A percentile compares a stretch with the other conserved stretches of the same genome.
Evolutionary conservation across 2,888 invertebrate species (phyloP).

Genomic region (Helleia helle): DNA sequence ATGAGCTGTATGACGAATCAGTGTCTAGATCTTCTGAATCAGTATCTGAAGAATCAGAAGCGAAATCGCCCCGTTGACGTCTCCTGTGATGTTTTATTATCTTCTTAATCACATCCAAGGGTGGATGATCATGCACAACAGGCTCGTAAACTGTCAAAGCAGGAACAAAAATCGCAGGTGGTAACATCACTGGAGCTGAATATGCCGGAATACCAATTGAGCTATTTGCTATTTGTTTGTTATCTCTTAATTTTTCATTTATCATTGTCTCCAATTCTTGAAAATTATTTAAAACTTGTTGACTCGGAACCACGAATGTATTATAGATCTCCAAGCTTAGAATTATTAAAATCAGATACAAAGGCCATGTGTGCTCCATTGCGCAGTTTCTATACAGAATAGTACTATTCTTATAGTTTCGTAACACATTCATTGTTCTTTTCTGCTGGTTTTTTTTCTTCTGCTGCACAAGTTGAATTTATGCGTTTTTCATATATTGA

Average conservation of each 20-base stretch:
- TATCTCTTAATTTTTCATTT: neutral
- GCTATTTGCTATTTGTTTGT: conserved; percentile 9
- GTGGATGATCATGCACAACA: conserved; percentile 50
- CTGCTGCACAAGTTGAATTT: no score
- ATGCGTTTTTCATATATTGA: no score
- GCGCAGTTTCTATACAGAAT: no score
- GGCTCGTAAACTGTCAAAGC: conserved; percentile 41
- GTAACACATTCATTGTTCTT: no score
- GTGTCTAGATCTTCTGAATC: no score
- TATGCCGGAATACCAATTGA: conserved; percentile 6
- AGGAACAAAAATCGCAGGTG: conserved; percentile 35
- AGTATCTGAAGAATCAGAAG: neutral
- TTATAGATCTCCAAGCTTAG: no score
- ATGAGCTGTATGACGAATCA: no score
- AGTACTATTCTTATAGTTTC: no score
- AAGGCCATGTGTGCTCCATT: no score
- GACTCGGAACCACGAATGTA: neutral
- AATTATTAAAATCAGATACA: no score
- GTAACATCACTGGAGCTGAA: conserved; percentile 15
- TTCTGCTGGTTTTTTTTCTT: no score
- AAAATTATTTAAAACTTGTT: conserved; percentile 1
- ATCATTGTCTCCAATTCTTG: neutral
- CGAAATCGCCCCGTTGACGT: conserved; percentile 13
- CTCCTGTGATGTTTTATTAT: conserved; percentile 28
- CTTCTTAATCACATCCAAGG: conserved; percentile 31